Evolutionary conservation across 2,113 vertebrate genomes (phyloP), one percentile per base, ranked within the genome.

Genomic region (Fregata magnificens): DNA sequence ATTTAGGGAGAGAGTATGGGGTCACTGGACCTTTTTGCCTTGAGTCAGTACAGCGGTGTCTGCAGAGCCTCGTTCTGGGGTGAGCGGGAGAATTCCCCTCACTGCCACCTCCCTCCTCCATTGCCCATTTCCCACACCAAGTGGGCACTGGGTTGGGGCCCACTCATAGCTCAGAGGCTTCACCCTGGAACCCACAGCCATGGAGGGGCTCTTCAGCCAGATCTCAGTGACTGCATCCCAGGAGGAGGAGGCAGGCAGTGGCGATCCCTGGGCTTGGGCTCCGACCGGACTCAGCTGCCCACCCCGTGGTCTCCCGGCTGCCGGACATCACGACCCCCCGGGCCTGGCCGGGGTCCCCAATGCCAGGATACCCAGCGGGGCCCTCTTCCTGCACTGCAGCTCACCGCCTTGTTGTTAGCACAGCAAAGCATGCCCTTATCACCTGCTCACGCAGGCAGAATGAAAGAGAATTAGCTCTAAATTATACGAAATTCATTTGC

Each of bases 401-500:
- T 95, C 69, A 8, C 66, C 6, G 3, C 8, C 82, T 67, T 84
- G 95, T 97, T 96, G 96, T 98, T 91, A 98, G 96, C 97, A 94
- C 8, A 56, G 86, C 83, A 96, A 95, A 95, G 96, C 82, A 66
- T 86, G 96, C 90, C 86, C 98, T 98, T 98, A 98, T 98, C 98
- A 32, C 97, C 95, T 98, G 98, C 90, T 98, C 98, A 97, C 12
- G 78, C 83, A 95, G 95, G 98, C 98, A 98, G 98, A 98, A 98
- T 96, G 94, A 97, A 98, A 95, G 96, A 96, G 98, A 98, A 98
- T 98, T 98, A 98, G 98, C 97, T 95, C 94, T 96, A 98, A 98
- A 98, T 98, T 98, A 97, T 98, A 97, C 32, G 84, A 98, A 98
- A 98, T 98, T 98, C 98, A 98, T 97, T 98, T 98, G 96, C 97